Evolutionary conservation across 1,140 invertebrate species (phyloP).

Genomic region (Epicauta chinensis): DNA sequence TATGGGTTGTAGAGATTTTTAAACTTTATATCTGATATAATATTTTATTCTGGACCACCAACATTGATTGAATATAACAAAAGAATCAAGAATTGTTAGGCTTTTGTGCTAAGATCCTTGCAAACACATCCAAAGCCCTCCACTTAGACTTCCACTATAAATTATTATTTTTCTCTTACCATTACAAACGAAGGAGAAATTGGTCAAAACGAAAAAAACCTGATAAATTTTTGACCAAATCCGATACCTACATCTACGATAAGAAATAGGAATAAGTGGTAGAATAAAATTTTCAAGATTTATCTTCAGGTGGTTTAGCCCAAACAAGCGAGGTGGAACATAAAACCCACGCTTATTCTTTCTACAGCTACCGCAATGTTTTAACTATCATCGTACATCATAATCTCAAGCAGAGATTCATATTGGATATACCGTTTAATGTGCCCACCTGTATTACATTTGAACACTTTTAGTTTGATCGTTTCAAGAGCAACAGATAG

Average conservation of each 20-base stretch:
- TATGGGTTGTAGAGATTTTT: conserved; percentile 24
- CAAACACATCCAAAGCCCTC: too few relatives aligned
- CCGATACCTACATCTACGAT: too few relatives aligned
- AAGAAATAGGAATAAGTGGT: too few relatives aligned
- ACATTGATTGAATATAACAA: conserved; percentile 17
- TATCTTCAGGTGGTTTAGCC: conserved; percentile 18
- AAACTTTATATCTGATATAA: conserved; percentile 28
- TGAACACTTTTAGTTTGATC: conserved; percentile 11
- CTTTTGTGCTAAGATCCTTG: too few relatives aligned
- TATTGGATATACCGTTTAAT: conserved; percentile 22
- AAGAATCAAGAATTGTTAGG: background rate
- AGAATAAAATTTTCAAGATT: background rate
- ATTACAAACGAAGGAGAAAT: too few relatives aligned
- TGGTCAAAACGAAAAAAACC: too few relatives aligned
- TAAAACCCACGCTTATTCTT: conserved; percentile 24
- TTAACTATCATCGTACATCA: conserved; percentile 28
- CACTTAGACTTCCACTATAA: too few relatives aligned
- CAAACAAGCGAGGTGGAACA: conserved; percentile 21
- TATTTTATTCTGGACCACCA: conserved; percentile 31
- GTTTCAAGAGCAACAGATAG: too few relatives aligned
- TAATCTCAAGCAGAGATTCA: conserved; percentile 24
- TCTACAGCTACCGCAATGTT: conserved; percentile 23
- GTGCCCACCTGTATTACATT: conserved; percentile 21
- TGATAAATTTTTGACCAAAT: too few relatives aligned
- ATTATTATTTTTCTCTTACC: too few relatives aligned